Conservation (phyloP, 2,888 invertebrate species). For the Allophyes oxyacanthae region DNA sequence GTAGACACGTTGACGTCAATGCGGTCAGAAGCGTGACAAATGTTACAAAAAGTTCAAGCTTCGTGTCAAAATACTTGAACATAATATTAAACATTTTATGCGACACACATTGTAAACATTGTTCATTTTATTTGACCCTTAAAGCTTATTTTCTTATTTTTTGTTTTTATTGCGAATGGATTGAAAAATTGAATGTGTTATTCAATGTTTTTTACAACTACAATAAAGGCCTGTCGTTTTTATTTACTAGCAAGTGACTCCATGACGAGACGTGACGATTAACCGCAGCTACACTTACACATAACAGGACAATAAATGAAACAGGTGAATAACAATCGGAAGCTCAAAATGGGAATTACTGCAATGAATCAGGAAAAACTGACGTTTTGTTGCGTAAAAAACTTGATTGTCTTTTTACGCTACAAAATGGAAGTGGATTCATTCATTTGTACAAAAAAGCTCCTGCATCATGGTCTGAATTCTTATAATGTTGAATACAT, state of each 20-base stretch:
- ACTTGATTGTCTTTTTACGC: not conserved
- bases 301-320: slow-evolving; percentile 34
- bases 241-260: not conserved
- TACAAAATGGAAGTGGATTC: not conserved
- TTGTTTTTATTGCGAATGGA: slow-evolving; percentile 1
- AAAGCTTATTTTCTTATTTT: slow-evolving; percentile 1
- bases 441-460: no score
- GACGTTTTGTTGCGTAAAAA: not conserved
- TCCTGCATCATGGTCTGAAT: no score
- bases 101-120: no score
- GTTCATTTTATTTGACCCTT: not conserved
- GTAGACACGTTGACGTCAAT: slow-evolving; percentile 43
- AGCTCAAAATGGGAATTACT: slow-evolving; percentile 26
- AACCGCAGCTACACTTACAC: slow-evolving; percentile 14
- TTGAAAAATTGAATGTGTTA: no score
- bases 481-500: no score
- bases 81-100: slow-evolving; percentile 1
- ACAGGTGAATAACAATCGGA: slow-evolving; percentile 10
- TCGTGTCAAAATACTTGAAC: slow-evolving; percentile 4
- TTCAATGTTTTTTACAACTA: not conserved
- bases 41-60: not conserved
- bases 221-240: not conserved
- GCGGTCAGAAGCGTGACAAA: slow-evolving; percentile 19
- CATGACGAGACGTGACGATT: slow-evolving; percentile 20
- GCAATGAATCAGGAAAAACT: slow-evolving; percentile 17